Evolutionary conservation across 2,797 vertebrate species (phyloP), one percentile per base, ranked within the genome.

Genomic region (Phalloptychus januarius): DNA sequence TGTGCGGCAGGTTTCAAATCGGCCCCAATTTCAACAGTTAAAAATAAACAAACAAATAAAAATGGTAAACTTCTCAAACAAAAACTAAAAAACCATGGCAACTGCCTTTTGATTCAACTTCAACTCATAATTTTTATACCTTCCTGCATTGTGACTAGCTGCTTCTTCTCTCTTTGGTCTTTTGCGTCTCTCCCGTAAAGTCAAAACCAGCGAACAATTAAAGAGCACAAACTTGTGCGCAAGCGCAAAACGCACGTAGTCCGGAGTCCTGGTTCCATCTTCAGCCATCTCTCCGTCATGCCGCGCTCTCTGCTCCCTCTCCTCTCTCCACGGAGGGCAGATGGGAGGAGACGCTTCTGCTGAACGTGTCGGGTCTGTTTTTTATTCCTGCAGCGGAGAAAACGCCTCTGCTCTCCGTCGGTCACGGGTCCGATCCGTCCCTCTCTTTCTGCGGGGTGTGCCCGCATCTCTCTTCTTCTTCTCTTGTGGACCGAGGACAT

Each of bases 331-430:
- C 86, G 85, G 87, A 84, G 87, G 88, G 83, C 86, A 83, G 86
- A 91, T 87, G 87, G 93, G 89, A 92, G 91, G 91, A 91, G 88
- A 93, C 89, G 85, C 90, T 88, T 79, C 71, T 81, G 83, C 88
- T 90, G 77, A 85, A 85, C 84, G 87, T 88, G 76, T 76, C 81
- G 76, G 20, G 2, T 54, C 52, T 54, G 52, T 87, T 44, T n/a
- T 58, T 31, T 11, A 88, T 88, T 77, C 84, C 87, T 82, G 91
- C 91, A 93, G 90, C 83, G 82, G 88, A 28, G 67, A 46, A 52
- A 79, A 48, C 83, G 44, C 76, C 75, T 71, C 80, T 79, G 58
- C 46, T 69, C 79, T 71, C 63, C 18, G 36, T 74, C 83, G 58
- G 56, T 87, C 76, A 69, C 87, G 79, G 88, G 85, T 44, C 72